phyloP scores from a whole-genome alignment of 2,113 vertebrate genomes.

The Jacana jacana region DNA sequence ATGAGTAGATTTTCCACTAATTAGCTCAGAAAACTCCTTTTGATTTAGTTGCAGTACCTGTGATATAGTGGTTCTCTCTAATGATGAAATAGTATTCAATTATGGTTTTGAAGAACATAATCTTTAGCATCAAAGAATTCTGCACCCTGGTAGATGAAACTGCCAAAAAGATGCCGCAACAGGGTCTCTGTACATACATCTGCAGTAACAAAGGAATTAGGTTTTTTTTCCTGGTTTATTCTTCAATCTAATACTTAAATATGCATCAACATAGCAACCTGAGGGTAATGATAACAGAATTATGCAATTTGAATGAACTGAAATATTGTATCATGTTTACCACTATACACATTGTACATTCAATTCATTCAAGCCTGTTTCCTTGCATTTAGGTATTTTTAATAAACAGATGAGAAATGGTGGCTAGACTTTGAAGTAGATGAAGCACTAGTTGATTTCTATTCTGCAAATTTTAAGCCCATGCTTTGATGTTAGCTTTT shows the following conservation, averaged over 20 bases:
- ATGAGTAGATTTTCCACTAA: neutral
- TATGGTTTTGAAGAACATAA: neutral
- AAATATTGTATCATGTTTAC: constrained; percentile 7
- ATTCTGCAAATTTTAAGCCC: constrained; percentile 69
- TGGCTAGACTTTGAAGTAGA: constrained; percentile 72
- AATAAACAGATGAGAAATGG: constrained; percentile 65
- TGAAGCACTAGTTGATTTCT: constrained; percentile 63
- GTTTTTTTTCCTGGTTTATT: neutral
- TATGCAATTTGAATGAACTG: neutral
- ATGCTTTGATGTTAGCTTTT: constrained; percentile 74
- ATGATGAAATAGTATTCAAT: neutral
- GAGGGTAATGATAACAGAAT: constrained; percentile 27
- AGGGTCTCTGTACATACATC: neutral
- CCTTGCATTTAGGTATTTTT: constrained; percentile 64
- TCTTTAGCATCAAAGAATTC: neutral
- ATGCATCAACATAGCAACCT: constrained; percentile 13
- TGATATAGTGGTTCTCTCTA: neutral
- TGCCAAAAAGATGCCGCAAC: neutral
- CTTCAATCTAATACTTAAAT: constrained; percentile 5
- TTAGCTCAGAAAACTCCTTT: neutral
- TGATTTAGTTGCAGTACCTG: neutral
- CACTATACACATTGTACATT: neutral
- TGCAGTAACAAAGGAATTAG: neutral
- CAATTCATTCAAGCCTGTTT: constrained; percentile 52
- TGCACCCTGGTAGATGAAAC: neutral